Evolutionary conservation across 2,888 invertebrate species (phyloP), one percentile per base, ranked within the genome.

Genomic region (Harmothoe impar): DNA sequence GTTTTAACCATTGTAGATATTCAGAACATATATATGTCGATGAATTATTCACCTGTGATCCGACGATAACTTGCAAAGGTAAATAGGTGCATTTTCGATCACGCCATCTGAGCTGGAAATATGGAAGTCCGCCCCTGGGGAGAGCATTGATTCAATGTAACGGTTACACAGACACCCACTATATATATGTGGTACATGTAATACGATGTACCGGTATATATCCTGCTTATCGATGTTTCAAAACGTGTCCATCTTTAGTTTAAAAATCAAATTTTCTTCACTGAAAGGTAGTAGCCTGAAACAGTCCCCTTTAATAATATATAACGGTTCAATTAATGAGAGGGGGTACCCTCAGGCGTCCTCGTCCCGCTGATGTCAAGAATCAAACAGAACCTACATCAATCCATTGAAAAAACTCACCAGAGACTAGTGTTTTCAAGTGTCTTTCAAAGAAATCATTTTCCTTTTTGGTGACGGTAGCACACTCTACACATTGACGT

Each of bases 391-490:
- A n/a, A n/a, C n/a, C n/a, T 43, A 10, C 10, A 43, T 43, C 43
- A 43, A 43, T 43, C 43, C 10, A 3, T 43, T 7, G 43, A 10
- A 3, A 43, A 43, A 29, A 33, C 92, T 91, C 92, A 96, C 96
- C 96, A 92, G 94, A 94, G 12, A 94, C 92, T 15, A 96, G 94
- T 25, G 94, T 94, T 94, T 96, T 96, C 35, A 96, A 93, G 92
- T 96, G 96, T 91, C 95, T 95, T 77, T 96, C 96, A 93, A 96
- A 96, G 93, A 96, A 96, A 77, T 96, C 95, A 92, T 96, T 96
- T 93, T 96, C 96, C 91, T 95, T 95, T 31, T 94, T 93, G 10
- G 96, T 96, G 52, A 95, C 92, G 29, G 94, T 94, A 23, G 94
- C 93, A 93, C 96, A 96, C 20, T 93, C 92, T 12, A 93, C 93